Base-by-base conservation (phyloP, 1,140 invertebrate genomes). In the Trypoxylus dichotomus region DNA sequence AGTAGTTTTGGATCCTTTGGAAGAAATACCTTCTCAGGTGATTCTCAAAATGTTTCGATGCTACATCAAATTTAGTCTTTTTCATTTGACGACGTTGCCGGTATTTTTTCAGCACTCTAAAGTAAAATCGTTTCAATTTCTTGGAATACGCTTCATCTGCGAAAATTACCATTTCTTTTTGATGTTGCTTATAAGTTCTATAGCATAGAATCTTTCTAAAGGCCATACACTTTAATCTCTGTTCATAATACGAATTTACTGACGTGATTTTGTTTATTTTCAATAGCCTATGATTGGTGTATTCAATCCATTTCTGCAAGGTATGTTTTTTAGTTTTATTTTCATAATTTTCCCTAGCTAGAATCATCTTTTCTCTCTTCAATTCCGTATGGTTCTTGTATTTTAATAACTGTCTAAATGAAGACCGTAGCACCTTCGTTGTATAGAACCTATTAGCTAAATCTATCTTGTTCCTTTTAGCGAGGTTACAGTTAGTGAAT, bases 361-460 rank as follows among this genome's bases (percentile, higher is more conserved):
- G 0, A 21, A 60, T 58, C 19, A 58, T 43, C 54, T 72, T 80
- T 37, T 76, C 37, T 63, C 74, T 78, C 29, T 74, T 54, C 21
- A 29, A 43, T 32, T 76, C 42, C 43, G 24, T 74, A 3, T 79
- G 11, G 43, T 24, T 76, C 47, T 63, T 74, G 76, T 78, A 82
- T 37, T 19, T 63, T 54, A 42, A 54, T 41, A 78, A 77, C 37
- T 24, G 74, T n/a, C 68, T 63, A 29, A 83, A 80, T 47, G 37
- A 42, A 75, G 78, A 78, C 15, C 68, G 47, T 60, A 75, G 54
- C 15, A 83, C 29, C 77, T 76, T 79, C 21, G 76, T 13, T 11
- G 60, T 41, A 77, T 81, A 79, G 74, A 77, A 79, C 21, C 80
- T 47, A 3, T 32, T 0, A 10, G 79, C 78, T 54, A 41, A 8